phyloP scores from a whole-genome alignment of 2,888 invertebrate species.

The Hirtodrosophila confusa region DNA sequence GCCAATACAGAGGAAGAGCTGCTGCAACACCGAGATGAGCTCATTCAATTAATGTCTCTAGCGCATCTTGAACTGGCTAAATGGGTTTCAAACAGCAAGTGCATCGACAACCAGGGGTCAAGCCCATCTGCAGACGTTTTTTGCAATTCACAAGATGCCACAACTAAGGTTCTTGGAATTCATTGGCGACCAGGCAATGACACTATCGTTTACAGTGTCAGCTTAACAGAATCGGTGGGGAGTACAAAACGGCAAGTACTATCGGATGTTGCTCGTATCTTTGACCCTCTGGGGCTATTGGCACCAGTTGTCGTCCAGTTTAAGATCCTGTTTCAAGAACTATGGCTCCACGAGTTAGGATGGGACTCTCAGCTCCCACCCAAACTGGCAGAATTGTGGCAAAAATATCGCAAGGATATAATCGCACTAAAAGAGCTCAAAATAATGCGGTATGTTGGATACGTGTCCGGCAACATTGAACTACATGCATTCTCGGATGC shows the following conservation, averaged over 20 bases:
- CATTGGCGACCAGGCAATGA: constrained; percentile 3
- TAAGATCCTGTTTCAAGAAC: neutral
- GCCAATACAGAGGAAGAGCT: neutral
- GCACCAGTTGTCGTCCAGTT: constrained; percentile 1
- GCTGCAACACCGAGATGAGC: neutral
- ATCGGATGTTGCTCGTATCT: neutral
- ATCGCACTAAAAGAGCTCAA: too few species aligned
- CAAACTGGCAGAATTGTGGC: neutral
- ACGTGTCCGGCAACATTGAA: too few species aligned
- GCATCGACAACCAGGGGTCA: neutral
- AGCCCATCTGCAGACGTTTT: neutral
- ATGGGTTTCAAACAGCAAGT: neutral
- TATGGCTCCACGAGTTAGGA: neutral
- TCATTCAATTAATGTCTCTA: neutral
- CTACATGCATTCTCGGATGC: too few species aligned
- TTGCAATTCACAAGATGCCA: neutral
- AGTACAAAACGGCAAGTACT: neutral
- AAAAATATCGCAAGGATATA: too few species aligned
- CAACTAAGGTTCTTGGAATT: constrained; percentile 6
- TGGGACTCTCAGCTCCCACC: neutral
- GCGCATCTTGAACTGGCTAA: neutral
- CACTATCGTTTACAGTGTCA: too few species aligned
- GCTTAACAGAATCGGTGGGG: too few species aligned
- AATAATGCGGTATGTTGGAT: too few species aligned
- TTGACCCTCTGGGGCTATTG: neutral